These are phyloP conservation scores for Spea bombifrons DNA, from an alignment of 2,113 vertebrate genomes.

Conservation along the genomic window DNA sequence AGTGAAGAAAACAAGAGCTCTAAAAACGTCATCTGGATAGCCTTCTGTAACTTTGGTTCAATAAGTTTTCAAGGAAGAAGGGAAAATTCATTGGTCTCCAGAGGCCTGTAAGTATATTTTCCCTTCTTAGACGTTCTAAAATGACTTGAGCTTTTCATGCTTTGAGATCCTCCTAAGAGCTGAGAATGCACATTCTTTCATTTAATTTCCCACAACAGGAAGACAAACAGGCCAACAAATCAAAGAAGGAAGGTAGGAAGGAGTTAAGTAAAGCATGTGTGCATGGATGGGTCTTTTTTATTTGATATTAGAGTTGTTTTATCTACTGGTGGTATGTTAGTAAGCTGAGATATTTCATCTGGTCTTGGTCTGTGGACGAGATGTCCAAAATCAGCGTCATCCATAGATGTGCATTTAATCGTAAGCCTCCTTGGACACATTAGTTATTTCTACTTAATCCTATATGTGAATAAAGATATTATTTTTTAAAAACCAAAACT, in stretches of 20 bases:
- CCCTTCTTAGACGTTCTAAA: conserved; percentile 54
- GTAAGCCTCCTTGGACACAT: no score
- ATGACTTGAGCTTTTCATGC: conserved; percentile 50
- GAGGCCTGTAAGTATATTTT: conserved; percentile 60
- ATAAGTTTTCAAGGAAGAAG: conserved; percentile 67
- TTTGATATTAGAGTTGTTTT: not conserved
- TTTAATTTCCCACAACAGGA: conserved; percentile 47
- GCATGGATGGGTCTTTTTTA: not conserved
- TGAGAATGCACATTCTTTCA: conserved; percentile 57
- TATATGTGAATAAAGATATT: no score
- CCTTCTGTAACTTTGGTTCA: conserved; percentile 65
- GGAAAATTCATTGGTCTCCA: conserved; percentile 66
- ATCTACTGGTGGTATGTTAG: not conserved
- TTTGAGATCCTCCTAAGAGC: conserved; percentile 57
- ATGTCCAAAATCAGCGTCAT: no score
- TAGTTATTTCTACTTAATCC: no score
- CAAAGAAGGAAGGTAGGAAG: conserved; percentile 27
- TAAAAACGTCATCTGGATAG: conserved; percentile 57
- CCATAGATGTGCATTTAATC: no score
- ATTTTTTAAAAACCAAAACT: no score
- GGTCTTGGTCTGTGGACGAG: no score
- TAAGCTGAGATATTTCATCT: no score
- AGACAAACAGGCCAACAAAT: conserved; percentile 53
- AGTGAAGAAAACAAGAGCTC: conserved; percentile 51
- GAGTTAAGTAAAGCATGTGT: conserved; percentile 20